phyloP scores from a whole-genome alignment of 2,113 vertebrate genomes.

The Phalacrocorax aristotelis region DNA sequence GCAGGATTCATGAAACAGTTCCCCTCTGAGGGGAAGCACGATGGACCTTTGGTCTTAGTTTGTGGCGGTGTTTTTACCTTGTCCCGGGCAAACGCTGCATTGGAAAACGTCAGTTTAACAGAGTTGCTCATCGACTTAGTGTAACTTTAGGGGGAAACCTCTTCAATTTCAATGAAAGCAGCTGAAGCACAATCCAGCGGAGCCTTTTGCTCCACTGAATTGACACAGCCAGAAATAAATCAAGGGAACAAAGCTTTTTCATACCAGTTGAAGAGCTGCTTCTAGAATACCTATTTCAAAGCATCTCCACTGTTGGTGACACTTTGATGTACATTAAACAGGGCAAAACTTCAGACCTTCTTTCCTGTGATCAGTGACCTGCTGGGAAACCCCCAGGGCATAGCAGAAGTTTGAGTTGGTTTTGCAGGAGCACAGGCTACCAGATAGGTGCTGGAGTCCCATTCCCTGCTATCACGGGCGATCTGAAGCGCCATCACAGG shows the following conservation, averaged over 20 bases:
- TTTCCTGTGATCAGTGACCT: not conserved
- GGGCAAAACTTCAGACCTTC: not conserved
- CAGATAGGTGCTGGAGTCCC: not conserved
- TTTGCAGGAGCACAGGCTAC: not conserved
- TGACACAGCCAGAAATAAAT: not conserved
- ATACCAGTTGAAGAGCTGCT: not conserved
- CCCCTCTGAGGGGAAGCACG: not conserved
- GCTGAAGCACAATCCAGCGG: not conserved
- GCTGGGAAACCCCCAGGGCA: not conserved
- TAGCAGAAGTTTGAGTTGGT: not conserved
- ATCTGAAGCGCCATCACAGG: not conserved
- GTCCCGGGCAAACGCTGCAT: not conserved
- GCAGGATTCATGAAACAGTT: not conserved
- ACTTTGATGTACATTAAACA: not conserved
- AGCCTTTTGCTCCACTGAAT: not conserved
- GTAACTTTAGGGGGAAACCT: not conserved
- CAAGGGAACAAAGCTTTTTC: not conserved
- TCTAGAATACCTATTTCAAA: not conserved
- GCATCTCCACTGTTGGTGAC: not conserved
- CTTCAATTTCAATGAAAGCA: not conserved
- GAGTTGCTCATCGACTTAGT: not conserved
- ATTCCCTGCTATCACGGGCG: not conserved
- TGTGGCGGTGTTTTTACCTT: not conserved
- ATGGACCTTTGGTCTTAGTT: not conserved
- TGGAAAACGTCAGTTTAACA: not conserved